These are phyloP conservation scores for Empis livida DNA, from an alignment of 2,888 invertebrate species.

Conservation along the genomic window DNA sequence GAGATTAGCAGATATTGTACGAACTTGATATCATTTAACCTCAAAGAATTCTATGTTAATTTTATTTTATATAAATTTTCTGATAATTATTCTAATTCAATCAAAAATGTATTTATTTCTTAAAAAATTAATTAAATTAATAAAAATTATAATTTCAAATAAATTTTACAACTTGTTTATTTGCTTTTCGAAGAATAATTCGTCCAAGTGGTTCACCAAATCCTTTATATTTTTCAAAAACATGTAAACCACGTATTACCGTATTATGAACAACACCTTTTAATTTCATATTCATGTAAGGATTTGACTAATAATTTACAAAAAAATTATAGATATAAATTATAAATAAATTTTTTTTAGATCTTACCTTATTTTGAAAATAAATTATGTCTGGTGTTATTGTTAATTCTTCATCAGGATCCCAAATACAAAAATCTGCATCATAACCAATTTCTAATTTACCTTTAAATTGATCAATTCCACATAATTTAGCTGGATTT, in stretches of 20 bases:
- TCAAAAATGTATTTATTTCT: too few species aligned
- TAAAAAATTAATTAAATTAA: too few species aligned
- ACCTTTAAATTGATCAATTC: conserved; percentile 48
- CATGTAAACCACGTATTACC: conserved; percentile 48
- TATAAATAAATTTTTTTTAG: background rate
- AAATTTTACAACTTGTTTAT: conserved; percentile 31
- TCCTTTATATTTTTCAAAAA: conserved; percentile 38
- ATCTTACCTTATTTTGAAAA: conserved; percentile 53
- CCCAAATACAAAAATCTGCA: conserved; percentile 60
- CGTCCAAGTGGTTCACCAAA: conserved; percentile 34
- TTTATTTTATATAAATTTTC: too few species aligned
- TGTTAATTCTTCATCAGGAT: conserved; percentile 46
- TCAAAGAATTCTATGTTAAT: too few species aligned
- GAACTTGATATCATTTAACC: too few species aligned
- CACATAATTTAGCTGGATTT: conserved; percentile 48
- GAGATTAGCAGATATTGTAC: too few species aligned
- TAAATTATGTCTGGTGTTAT: conserved; percentile 45
- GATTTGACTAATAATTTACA: conserved; percentile 42
- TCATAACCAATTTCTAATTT: conserved; percentile 47
- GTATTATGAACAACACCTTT: conserved; percentile 52
- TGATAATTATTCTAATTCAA: too few species aligned
- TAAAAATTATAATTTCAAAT: conserved; percentile 9
- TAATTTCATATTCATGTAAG: conserved; percentile 47
- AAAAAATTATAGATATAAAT: conserved; percentile 9
- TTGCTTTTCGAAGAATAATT: conserved; percentile 26